phyloP scores from a whole-genome alignment of 2,888 invertebrate genomes.

The Theretra japonica region DNA sequence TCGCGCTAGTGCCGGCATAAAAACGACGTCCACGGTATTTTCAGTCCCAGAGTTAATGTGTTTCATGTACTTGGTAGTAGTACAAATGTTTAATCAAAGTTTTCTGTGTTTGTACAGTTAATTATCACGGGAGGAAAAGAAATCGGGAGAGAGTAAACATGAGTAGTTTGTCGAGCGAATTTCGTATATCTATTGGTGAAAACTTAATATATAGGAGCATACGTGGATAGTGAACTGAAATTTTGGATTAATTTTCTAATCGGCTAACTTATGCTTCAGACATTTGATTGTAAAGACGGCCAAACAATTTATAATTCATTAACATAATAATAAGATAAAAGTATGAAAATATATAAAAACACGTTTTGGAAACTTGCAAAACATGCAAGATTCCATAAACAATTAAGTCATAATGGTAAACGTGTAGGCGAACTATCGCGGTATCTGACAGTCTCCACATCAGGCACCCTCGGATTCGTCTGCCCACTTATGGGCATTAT shows the following conservation, averaged over 20 bases:
- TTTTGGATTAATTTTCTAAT: too few species aligned
- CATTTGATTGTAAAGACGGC: too few species aligned
- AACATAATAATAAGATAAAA: too few species aligned
- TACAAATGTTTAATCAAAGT: conserved; percentile 43
- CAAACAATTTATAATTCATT: too few species aligned
- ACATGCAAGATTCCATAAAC: not conserved
- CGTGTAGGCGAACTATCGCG: conserved; percentile 79
- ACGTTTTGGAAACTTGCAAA: not conserved
- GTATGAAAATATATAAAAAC: not conserved
- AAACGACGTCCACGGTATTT: not conserved
- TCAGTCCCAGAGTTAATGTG: not conserved
- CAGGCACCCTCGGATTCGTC: conserved; percentile 73
- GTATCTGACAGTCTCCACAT: conserved; percentile 66
- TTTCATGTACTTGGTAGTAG: conserved; percentile 5
- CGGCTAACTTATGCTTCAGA: too few species aligned
- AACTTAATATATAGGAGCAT: not conserved
- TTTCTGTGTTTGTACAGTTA: conserved; percentile 26
- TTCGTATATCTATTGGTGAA: not conserved
- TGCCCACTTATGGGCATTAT: conserved; percentile 60
- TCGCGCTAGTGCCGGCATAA: not conserved
- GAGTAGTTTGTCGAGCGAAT: not conserved
- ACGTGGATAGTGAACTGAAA: too few species aligned
- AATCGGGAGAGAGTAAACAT: not conserved
- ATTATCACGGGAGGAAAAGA: conserved; percentile 12
- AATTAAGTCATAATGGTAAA: conserved; percentile 32